Evolutionary conservation across 2,113 vertebrate genomes (phyloP).

Genomic region (Stegostoma tigrinum): DNA sequence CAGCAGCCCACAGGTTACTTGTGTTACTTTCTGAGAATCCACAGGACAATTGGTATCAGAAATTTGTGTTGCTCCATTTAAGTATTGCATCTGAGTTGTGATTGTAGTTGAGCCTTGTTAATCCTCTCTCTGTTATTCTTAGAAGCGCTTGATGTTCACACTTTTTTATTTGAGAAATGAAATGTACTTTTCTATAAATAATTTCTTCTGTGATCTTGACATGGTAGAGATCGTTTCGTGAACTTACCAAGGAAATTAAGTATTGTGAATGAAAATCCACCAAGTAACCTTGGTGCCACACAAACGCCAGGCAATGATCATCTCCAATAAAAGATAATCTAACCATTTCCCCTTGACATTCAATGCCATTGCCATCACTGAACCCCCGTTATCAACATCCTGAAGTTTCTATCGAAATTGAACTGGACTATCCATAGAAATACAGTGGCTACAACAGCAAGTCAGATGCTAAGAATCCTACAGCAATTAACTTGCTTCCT

Average conservation of each 20-base stretch:
- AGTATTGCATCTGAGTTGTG: not conserved
- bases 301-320: too few species aligned
- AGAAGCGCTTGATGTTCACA: not conserved
- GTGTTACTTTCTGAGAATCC: not conserved
- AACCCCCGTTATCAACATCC: too few species aligned
- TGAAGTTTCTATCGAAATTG: too few species aligned
- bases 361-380: too few species aligned
- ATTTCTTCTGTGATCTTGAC: not conserved
- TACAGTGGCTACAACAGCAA: too few species aligned
- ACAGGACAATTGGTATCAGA: not conserved
- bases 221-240: not conserved
- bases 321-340: too few species aligned
- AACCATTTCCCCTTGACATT: too few species aligned
- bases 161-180: not conserved
- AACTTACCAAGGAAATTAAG: not conserved
- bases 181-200: not conserved
- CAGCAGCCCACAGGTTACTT: not conserved
- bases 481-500: too few species aligned
- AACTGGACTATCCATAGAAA: too few species aligned
- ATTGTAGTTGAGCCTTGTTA: not conserved
- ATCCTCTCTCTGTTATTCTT: not conserved
- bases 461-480: too few species aligned
- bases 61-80: not conserved
- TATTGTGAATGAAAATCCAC: not conserved
- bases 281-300: too few species aligned